Evolutionary conservation across 2,113 vertebrate genomes (phyloP).

Genomic region (Oreochromis aureus): DNA sequence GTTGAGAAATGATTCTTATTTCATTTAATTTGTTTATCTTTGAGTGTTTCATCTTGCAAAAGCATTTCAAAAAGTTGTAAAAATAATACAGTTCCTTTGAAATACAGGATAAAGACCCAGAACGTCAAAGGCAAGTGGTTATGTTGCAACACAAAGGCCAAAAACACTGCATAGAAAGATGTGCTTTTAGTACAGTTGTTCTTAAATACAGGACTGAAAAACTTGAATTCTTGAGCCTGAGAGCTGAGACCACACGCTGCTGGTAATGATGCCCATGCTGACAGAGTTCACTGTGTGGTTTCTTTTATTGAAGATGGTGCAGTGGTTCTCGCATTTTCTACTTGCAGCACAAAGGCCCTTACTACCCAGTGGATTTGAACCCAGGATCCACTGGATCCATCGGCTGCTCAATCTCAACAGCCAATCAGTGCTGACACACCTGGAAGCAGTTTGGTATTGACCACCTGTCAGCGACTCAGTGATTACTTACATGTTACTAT

Average conservation of each 20-base stretch:
- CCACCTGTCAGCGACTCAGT: not conserved
- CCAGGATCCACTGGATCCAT: not conserved
- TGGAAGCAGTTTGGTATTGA: not conserved
- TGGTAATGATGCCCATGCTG: not conserved
- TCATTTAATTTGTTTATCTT: not conserved
- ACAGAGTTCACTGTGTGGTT: not conserved
- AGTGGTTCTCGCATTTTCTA: not conserved
- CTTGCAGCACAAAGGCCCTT: not conserved
- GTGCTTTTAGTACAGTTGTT: not conserved
- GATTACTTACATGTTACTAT: not conserved
- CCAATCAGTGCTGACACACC: not conserved
- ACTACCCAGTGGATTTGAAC: not conserved
- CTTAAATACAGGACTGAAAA: not conserved
- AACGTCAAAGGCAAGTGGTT: not conserved
- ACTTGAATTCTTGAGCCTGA: slow-evolving; percentile 2
- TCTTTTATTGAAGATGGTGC: not conserved
- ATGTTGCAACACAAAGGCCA: not conserved
- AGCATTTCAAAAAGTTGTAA: not conserved
- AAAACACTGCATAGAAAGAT: not conserved
- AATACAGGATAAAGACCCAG: not conserved
- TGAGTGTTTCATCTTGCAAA: not conserved
- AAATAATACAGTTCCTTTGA: not conserved
- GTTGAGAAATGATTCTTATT: not conserved
- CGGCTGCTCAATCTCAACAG: not conserved
- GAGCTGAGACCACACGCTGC: not conserved